Evolutionary conservation across 2,888 invertebrate genomes (phyloP).

Genomic region (Sarcophaga carnaria): DNA sequence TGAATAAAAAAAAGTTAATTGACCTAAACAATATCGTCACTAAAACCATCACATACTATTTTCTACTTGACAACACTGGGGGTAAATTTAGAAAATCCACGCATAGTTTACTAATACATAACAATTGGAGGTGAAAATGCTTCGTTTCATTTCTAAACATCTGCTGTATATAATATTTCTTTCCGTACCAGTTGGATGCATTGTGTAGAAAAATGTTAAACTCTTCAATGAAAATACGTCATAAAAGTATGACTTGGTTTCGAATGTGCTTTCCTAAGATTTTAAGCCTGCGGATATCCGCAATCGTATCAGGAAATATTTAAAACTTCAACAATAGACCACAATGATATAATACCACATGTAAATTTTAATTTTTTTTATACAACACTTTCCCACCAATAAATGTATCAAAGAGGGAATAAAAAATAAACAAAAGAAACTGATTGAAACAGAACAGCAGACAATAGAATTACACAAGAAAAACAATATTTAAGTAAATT

Average conservation of each 20-base stretch:
- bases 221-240: constrained; percentile 9
- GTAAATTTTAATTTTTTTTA: background rate
- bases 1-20: constrained; percentile 57
- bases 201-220: no score
- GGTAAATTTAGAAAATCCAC: background rate
- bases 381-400: constrained; percentile 48
- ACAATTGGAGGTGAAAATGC: no score
- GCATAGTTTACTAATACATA: no score
- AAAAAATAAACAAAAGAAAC: constrained; percentile 5
- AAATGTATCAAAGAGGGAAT: constrained; percentile 11
- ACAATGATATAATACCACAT: no score
- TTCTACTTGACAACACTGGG: constrained; percentile 61
- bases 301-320: constrained; percentile 51
- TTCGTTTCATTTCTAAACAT: no score
- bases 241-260: constrained; percentile 30
- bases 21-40: constrained; percentile 55
- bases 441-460: constrained; percentile 26
- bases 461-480: constrained; percentile 23
- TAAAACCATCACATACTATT: constrained; percentile 31
- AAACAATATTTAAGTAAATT: constrained; percentile 55
- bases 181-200: no score
- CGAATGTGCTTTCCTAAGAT: constrained; percentile 56
- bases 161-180: no score
- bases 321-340: constrained; percentile 31
- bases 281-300: constrained; percentile 61